Percentiles rank a stretch among this genome's conserved stretches.
Conservation (phyloP, 2,113 vertebrate genomes). For the Coptodon bakossiorum region DNA sequence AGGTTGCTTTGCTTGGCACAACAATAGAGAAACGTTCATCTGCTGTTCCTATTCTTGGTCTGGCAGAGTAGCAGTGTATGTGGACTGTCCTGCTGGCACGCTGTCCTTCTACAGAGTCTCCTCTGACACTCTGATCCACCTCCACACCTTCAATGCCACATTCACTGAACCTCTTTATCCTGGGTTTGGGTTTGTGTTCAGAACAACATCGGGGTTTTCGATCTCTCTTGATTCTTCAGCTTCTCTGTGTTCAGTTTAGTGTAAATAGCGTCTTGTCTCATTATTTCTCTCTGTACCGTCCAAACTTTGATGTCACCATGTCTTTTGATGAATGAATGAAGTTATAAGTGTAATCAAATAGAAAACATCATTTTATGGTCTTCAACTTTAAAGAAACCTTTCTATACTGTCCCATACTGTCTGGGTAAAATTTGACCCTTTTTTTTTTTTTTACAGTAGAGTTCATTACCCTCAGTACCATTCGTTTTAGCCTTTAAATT, state of each 20-base stretch:
- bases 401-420: background rate
- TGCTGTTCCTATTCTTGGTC: background rate
- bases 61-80: no score
- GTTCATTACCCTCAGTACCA: background rate
- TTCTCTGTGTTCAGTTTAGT: background rate
- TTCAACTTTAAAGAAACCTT: background rate
- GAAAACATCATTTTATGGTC: background rate
- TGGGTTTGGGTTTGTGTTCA: background rate
- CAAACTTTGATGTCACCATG: background rate
- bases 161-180: no score
- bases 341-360: background rate
- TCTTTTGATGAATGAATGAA: background rate
- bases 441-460: background rate
- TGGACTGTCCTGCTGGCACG: no score
- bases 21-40: background rate
- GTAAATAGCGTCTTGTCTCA: background rate
- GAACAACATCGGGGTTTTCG: background rate
- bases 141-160: no score
- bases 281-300: background rate
- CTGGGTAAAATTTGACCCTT: background rate
- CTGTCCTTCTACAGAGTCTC: no score
- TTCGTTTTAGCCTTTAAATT: background rate
- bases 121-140: no score
- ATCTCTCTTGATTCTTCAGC: background rate
- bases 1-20: background rate